phyloP scores from a whole-genome alignment of 2,113 vertebrate genomes.

The Anser brachyrhynchus region DNA sequence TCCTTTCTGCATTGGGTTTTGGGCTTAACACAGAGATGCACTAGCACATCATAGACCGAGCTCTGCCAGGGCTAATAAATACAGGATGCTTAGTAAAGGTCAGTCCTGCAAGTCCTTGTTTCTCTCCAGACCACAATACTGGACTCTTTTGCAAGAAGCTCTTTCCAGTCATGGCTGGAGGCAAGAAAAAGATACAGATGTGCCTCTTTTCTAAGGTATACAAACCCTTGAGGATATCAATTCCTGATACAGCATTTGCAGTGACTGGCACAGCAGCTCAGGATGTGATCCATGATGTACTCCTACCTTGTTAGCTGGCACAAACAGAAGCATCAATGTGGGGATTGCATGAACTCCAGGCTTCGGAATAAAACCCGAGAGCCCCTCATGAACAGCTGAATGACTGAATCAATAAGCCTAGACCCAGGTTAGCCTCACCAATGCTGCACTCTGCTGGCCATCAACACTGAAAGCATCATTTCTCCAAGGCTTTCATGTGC shows the following conservation, averaged over 20 bases:
- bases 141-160: background rate
- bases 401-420: background rate
- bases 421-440: background rate
- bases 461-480: background rate
- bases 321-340: rapidly evolving
- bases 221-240: background rate
- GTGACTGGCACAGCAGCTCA: background rate
- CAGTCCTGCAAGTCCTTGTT: background rate
- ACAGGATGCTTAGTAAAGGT: background rate
- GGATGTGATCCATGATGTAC: background rate
- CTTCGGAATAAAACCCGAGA: background rate
- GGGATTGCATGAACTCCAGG: background rate
- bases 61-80: background rate
- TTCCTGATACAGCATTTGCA: background rate
- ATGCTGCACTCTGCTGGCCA: rapidly evolving
- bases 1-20: background rate
- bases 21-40: background rate
- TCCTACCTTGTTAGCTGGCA: background rate
- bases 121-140: background rate
- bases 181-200: background rate
- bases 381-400: background rate
- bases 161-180: background rate
- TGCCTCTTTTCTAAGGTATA: background rate
- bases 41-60: background rate
- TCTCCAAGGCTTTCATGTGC: rapidly evolving